Base-by-base conservation (phyloP, 2,113 vertebrate species). In the Felis catus region DNA sequence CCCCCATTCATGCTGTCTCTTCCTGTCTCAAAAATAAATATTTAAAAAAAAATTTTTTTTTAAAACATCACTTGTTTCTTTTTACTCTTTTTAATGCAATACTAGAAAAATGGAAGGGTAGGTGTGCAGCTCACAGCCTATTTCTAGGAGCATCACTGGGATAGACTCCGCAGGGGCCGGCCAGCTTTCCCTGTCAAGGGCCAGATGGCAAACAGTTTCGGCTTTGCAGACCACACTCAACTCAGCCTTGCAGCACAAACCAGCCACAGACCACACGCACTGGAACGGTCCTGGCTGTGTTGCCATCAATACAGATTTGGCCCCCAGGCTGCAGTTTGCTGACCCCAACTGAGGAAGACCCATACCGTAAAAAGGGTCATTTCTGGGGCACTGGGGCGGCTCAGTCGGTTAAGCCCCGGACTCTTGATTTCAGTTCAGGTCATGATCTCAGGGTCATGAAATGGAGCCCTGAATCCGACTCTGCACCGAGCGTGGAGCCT, bases 211-310 rank as follows among this genome's bases (percentile, higher is more conserved):
- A 78, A 21, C 11, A 48, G 23, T 61, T 61, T 36, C 4, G 7
- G 13, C 21, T 70, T 7, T 16, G 21, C 2, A 0, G 45, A 15
- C 15, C 70, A 18, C 1, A 33, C 27, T n/a, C 55, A 16, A 14
- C 13, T 10, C 66, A 1, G 4, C 78, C 6, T 4, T 1, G 0
- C 4, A 2, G n/a, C 18, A 15, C 11, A 36, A n/a, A 84, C n/a
- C 10, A 89, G 45, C 27, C 63, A 3, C 9, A 25, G 23, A 7
- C 25, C 21, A 9, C 15, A 0, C n/a, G 5, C 14, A 53, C 16
- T 13, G 18, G 31, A 10, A 48, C 5, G 19, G 71, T 23, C 7
- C 27, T 1, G 27, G 7, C 16, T 27, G 11, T 10, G 10, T 36
- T 4, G 39, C 48, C 31, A 5, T 1, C 48, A 19, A 51, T 73